These are phyloP conservation scores for Physeter macrocephalus DNA, from an alignment of 2,113 vertebrate genomes.

Conservation along the genomic window DNA sequence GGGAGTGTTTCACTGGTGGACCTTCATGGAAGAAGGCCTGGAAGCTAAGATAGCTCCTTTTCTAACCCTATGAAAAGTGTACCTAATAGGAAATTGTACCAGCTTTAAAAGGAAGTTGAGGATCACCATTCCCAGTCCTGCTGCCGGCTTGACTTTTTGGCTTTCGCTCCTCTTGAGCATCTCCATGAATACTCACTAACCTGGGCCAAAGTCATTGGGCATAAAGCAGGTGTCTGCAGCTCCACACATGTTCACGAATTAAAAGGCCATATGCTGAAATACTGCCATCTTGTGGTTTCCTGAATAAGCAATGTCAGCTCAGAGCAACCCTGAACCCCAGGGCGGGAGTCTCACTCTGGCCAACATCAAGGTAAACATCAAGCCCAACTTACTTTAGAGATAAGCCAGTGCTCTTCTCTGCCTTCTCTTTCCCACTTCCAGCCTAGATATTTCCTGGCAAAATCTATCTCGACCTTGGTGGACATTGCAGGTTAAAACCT, in stretches of 20 bases:
- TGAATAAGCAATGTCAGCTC: background rate
- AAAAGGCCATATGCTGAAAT: slow-evolving; percentile 57
- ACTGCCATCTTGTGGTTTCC: slow-evolving; percentile 80
- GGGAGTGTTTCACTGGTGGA: background rate
- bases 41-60: background rate
- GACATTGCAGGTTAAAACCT: background rate
- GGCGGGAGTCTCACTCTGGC: background rate
- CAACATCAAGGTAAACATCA: background rate
- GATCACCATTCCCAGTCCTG: background rate
- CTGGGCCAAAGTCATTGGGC: background rate
- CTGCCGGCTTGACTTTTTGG: background rate
- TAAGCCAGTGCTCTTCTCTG: background rate
- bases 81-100: background rate
- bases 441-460: background rate
- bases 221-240: background rate
- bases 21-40: background rate
- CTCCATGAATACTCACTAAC: background rate
- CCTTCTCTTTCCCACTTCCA: background rate
- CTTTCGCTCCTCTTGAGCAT: background rate
- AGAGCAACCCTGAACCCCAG: fast-evolving
- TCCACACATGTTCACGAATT: fast-evolving
- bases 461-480: background rate
- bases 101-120: background rate
- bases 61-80: background rate
- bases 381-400: background rate